Evolutionary conservation across 2,797 vertebrate genomes (phyloP), one percentile per base, ranked within the genome.

Genomic region (Phalloptychus januarius): DNA sequence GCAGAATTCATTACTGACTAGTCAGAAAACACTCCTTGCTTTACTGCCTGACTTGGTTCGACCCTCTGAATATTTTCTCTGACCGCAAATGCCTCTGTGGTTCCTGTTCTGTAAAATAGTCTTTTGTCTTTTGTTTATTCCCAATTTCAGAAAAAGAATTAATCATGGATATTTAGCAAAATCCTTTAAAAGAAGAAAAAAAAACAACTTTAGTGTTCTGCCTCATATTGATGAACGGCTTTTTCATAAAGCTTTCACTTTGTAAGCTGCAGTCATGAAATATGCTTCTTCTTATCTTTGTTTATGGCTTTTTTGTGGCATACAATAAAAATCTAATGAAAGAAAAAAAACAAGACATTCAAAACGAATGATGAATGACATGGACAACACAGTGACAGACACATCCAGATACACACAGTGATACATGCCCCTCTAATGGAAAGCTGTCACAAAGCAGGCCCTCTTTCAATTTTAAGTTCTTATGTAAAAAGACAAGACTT

Each of bases 81-180:
- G 56, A 79, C 65, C 75, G 73, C 71, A 23, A 56, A 52, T 28
- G 31, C 63, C 63, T 75, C 12, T 50, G 20, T 72, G 7, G 18
- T 33, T 75, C 71, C 50, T 56, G 42, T 52, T 77, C 78, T 58
- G 71, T 40, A 36, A 23, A 44, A 65, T 8, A 20, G 15, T 0
- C 33, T 25, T 44, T 23, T n/a, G 48, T 31, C 28, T 40, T 61
- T 79, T 75, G 67, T 72, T 63, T 44, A 72, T 36, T 16, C 44
- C 84, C 85, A 84, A 90, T 82, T 83, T 71, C 5, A 78, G 76
- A 58, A 80, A 76, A 67, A 11, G 2, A 25, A 40, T 12, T 38
- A 81, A 86, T 77, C 0, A 33, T 84, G 81, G 77, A 85, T 87
- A 85, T 87, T 79, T 85, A 78, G 83, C 79, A 42, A 67, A 50